Percentiles rank a stretch among this genome's conserved stretches.
Conservation (phyloP, 2,113 vertebrate species). For the Sylvia atricapilla region DNA sequence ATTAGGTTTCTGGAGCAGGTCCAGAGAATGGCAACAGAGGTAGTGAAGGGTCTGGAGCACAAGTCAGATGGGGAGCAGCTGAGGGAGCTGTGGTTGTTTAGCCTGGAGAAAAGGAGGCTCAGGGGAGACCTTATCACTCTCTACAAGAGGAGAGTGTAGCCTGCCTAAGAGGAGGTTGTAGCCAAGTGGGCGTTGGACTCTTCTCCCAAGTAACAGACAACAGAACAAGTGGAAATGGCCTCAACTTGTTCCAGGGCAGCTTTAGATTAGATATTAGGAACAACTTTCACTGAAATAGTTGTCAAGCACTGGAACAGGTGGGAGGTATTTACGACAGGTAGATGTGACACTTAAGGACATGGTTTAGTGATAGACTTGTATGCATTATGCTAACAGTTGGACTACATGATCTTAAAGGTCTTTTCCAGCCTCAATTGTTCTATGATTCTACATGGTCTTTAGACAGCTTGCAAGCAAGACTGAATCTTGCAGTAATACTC, state of each 20-base stretch:
- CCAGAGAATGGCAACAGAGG: neutral
- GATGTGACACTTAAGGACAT: fast-evolving
- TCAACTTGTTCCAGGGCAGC: neutral
- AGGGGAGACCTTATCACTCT: neutral
- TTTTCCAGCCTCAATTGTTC: neutral
- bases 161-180: neutral
- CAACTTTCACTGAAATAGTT: neutral
- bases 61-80: neutral
- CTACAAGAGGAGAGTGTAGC: neutral
- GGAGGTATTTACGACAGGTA: neutral
- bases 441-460: neutral
- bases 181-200: neutral
- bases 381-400: neutral
- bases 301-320: neutral
- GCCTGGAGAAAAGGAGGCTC: neutral
- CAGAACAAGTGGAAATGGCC: neutral
- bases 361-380: neutral
- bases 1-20: neutral
- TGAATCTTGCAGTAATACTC: neutral
- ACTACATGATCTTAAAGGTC: neutral
- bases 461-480: neutral
- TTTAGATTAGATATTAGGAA: neutral
- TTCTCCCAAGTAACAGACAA: neutral
- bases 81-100: neutral
- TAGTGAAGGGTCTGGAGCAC: neutral